Conservation (phyloP, 2,888 invertebrate species). For the Smittia aterrima region DNA sequence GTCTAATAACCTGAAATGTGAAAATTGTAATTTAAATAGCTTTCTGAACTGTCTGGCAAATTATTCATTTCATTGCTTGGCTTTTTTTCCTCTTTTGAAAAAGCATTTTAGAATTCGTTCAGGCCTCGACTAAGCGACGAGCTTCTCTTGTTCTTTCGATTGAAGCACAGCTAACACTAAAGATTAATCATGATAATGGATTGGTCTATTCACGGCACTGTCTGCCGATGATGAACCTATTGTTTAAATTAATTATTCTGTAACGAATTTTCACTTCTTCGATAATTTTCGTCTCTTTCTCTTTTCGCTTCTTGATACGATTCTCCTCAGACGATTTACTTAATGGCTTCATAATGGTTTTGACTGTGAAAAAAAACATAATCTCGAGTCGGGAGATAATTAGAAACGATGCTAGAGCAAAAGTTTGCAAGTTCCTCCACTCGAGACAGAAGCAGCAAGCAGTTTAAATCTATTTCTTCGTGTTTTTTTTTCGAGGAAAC, state of each 20-base stretch:
- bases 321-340: slow-evolving; percentile 12
- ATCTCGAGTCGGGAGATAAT: not conserved
- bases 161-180: not conserved
- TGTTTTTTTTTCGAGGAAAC: not conserved
- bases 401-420: not conserved
- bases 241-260: slow-evolving; percentile 41
- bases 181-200: slow-evolving; percentile 39
- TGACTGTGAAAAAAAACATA: slow-evolving; percentile 5
- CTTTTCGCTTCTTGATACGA: slow-evolving; percentile 3
- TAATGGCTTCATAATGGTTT: slow-evolving; percentile 36
- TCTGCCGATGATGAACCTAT: slow-evolving; percentile 33
- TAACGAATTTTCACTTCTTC: slow-evolving; percentile 34
- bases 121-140: not conserved
- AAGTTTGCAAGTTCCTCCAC: not conserved
- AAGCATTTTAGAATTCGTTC: slow-evolving; percentile 22
- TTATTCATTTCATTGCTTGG: not conserved
- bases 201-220: slow-evolving; percentile 29
- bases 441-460: no score
- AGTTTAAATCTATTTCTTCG: not conserved
- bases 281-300: not conserved
- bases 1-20: not conserved
- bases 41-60: slow-evolving; percentile 28
- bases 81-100: not conserved
- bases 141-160: not conserved
- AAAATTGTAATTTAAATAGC: slow-evolving; percentile 38